A percentile compares a stretch with the other conserved stretches of the same genome.
Conservation (phyloP, 2,113 vertebrate genomes). For the Carassius auratus region DNA sequence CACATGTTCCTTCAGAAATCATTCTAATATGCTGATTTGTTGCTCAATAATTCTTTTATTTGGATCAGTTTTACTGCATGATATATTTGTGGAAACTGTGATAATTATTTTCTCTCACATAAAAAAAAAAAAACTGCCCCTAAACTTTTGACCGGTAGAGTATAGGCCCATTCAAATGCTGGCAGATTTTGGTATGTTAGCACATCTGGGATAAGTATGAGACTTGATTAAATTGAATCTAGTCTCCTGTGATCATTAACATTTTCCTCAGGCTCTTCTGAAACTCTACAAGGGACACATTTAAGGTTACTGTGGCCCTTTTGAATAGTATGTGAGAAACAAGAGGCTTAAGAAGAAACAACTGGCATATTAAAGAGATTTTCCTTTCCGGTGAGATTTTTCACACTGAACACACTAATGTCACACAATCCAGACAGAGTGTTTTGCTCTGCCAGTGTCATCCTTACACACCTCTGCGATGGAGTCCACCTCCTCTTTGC, state of each 20-base stretch:
- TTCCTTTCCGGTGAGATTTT: neutral
- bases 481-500: constrained; percentile 88
- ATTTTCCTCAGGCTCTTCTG: neutral
- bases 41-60: neutral
- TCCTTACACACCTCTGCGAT: constrained; percentile 83
- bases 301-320: neutral
- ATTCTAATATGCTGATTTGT: neutral
- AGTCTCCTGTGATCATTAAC: neutral
- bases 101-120: no score
- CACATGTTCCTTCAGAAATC: neutral
- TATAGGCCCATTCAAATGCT: neutral
- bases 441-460: neutral
- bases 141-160: neutral
- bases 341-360: neutral
- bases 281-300: neutral
- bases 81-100: neutral
- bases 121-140: neutral
- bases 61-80: neutral
- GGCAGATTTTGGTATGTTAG: neutral
- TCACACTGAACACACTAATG: constrained; percentile 9
- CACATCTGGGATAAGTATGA: neutral
- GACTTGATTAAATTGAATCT: neutral
- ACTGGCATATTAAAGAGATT: neutral
- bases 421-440: constrained; percentile 9
- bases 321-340: neutral